Evolutionary conservation across 2,113 vertebrate species (phyloP).

Genomic region (Ranitomeya variabilis): DNA sequence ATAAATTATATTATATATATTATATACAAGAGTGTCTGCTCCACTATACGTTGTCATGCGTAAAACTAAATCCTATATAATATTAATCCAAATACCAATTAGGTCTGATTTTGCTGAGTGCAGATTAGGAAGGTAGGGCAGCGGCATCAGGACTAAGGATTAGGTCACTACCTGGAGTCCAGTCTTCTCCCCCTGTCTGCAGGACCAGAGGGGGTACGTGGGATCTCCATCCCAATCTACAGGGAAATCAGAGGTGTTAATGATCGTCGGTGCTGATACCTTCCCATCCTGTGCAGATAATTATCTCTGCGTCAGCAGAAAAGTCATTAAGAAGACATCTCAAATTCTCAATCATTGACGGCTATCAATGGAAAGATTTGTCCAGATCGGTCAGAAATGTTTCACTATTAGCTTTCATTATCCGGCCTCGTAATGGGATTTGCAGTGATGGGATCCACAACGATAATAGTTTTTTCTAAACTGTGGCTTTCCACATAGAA

Average conservation of each 20-base stretch:
- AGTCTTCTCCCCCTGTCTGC: background rate
- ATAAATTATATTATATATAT: too few relatives aligned
- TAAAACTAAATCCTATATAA: background rate
- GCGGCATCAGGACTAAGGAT: background rate
- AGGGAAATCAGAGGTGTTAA: background rate
- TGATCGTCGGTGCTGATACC: background rate
- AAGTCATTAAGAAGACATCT: background rate
- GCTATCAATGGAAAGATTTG: too few relatives aligned
- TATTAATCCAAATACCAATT: background rate
- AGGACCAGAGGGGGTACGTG: background rate
- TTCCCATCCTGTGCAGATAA: background rate
- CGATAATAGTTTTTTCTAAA: too few relatives aligned
- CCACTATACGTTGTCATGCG: background rate
- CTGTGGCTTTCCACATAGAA: background rate
- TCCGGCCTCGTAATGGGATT: too few relatives aligned
- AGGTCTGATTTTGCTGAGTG: background rate
- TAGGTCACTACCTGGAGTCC: background rate
- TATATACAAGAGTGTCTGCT: too few relatives aligned
- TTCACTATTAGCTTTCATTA: too few relatives aligned
- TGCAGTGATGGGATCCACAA: background rate
- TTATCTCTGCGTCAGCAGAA: background rate
- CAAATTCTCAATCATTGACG: background rate
- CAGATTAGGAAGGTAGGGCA: background rate
- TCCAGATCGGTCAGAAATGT: too few relatives aligned
- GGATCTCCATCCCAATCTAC: slow-evolving; percentile 1